Evolutionary conservation across 53 echinoderm and acorn worm species (phyloP), one percentile per base, ranked within the genome.

Genomic region (Patiria pectinifera): DNA sequence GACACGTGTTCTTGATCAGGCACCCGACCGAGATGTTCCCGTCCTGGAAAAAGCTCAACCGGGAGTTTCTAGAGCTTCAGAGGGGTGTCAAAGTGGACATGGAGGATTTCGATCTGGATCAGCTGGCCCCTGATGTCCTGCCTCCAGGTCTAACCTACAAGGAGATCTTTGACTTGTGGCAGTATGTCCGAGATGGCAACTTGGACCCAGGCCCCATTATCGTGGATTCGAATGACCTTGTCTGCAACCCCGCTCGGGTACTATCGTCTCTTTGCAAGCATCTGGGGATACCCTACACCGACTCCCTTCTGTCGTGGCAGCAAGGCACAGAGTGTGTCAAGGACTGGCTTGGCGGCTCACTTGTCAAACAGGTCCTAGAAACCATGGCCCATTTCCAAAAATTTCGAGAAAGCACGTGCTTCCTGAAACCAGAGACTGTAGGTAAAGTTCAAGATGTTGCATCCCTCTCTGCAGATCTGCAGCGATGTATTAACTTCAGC

Each of bases 1-100:
- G 79, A 25, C 93, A 90, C 85, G 63, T 83, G 22, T 93, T 93
- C 76, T 35, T 93, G 74, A 93, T 90, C 48, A 83, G 93, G 46
- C 76, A 81, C 63, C 93, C 93, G 11, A 76, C 22, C 35, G 83
- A 89, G 76, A 72, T 90, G 24, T 90, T 93, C 53, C 90, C 85
- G 14, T 93, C 93, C 23, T 84, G 60, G 16, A 86, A 74, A 74
- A 85, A 85, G 23, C 62, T 83, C 26, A 80, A 82, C 22, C 19
- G 62, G 47, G 76, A 82, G 63, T 48, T 86, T 75, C 49, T 86
- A 46, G 66, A 47, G 12, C 25, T n/a, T 75, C 48, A 74, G 14
- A 18, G 49, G 19, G 58, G 74, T 15, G 12, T 58, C 43, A 15
- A 48, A n/a, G 74, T 86, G 45, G 69, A 47, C 8, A n/a, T 86